Evolutionary conservation across 2,888 invertebrate genomes (phyloP).

Genomic region (Boloria selene): DNA sequence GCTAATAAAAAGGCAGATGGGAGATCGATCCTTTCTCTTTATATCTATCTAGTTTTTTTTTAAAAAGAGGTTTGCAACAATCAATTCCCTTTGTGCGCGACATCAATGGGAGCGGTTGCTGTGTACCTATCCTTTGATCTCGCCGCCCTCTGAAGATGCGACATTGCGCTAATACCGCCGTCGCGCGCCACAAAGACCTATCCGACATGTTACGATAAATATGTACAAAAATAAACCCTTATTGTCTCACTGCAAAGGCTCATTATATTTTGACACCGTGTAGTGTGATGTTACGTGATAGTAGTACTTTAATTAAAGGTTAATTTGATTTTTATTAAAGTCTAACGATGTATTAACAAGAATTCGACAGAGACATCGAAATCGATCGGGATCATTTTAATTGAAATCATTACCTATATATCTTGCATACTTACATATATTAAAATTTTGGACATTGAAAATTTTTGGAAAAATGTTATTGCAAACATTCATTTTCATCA

Average conservation of each 20-base stretch:
- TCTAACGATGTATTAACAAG: not conserved
- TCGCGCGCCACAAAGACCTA: conserved; percentile 62
- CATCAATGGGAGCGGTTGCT: conserved; percentile 81
- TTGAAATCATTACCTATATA: not conserved
- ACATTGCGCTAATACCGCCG: conserved; percentile 76
- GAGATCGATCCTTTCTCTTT: conserved; percentile 67
- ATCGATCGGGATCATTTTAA: not conserved
- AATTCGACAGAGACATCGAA: not conserved
- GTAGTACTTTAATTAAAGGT: conserved; percentile 5
- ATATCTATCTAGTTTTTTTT: conserved; percentile 51
- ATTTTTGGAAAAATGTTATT: no score
- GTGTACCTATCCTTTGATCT: conserved; percentile 81
- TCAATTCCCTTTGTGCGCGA: conserved; percentile 81
- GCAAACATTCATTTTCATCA: no score
- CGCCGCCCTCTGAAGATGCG: conserved; percentile 80
- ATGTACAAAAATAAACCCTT: conserved; percentile 27
- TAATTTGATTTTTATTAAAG: conserved; percentile 10
- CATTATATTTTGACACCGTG: conserved; percentile 12
- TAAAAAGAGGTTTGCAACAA: conserved; percentile 80
- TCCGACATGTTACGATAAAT: conserved; percentile 47
- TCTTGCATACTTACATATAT: not conserved
- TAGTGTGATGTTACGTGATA: conserved; percentile 13
- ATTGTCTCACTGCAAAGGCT: conserved; percentile 19
- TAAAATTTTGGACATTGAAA: not conserved
- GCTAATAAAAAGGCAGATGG: conserved; percentile 58